Conservation (phyloP, 1,140 invertebrate species). For the Lanistes nyassanus region DNA sequence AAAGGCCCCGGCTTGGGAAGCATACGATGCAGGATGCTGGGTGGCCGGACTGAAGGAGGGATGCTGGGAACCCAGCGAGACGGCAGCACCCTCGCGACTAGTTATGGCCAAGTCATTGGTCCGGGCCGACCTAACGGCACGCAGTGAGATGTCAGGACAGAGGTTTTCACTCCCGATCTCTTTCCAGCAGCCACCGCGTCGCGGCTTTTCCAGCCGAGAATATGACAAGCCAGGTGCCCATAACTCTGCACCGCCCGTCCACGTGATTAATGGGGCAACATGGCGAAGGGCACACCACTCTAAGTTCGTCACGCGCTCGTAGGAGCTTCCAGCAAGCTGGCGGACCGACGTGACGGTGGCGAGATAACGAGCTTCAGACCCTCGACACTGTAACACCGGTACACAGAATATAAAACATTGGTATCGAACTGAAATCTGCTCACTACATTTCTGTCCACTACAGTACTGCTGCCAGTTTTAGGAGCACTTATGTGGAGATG, state of each 20-base stretch:
- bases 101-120: background rate
- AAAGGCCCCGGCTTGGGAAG: too few species aligned
- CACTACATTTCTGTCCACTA: too few species aligned
- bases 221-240: constrained; percentile 9
- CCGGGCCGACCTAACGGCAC: background rate
- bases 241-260: constrained; percentile 19
- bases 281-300: constrained; percentile 3
- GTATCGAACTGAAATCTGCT: too few species aligned
- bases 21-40: too few species aligned
- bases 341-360: too few species aligned
- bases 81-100: background rate
- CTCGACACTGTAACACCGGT: too few species aligned
- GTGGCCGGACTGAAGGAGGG: background rate
- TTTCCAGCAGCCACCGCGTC: background rate
- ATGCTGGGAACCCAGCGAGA: background rate
- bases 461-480: too few species aligned
- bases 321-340: too few species aligned
- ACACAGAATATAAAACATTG: too few species aligned
- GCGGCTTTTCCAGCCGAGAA: too few species aligned
- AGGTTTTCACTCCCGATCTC: constrained; percentile 15
- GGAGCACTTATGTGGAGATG: too few species aligned
- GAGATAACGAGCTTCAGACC: too few species aligned
- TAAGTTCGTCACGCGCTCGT: constrained; percentile 13
- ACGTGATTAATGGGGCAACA: constrained; percentile 14
- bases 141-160: background rate